These are phyloP conservation scores for Pseudomyrmex flavicornis DNA, from an alignment of 1,140 invertebrate species.

Conservation along the genomic window DNA sequence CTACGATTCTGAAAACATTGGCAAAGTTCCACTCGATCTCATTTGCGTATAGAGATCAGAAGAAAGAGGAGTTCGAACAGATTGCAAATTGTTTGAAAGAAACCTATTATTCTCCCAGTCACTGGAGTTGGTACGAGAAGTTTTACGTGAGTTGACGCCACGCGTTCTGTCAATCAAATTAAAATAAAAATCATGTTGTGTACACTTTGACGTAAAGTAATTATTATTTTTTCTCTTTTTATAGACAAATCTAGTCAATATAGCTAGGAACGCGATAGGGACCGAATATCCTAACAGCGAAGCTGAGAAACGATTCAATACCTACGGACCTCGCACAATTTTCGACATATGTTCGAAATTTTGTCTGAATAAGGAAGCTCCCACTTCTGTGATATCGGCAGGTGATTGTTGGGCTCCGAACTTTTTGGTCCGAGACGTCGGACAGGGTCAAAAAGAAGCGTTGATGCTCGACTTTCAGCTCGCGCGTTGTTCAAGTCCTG, in stretches of 20 bases:
- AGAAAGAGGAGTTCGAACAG: slow-evolving; percentile 84
- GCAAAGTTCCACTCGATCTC: too few relatives aligned
- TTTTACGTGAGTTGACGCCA: slow-evolving; percentile 84
- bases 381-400: slow-evolving; percentile 87
- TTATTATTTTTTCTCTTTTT: slow-evolving; percentile 19
- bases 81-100: slow-evolving; percentile 82
- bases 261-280: slow-evolving; percentile 87
- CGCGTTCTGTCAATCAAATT: too few relatives aligned
- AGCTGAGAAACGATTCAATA: slow-evolving; percentile 85
- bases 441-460: slow-evolving; percentile 80
- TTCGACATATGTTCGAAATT: slow-evolving; percentile 76
- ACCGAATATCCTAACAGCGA: slow-evolving; percentile 87
- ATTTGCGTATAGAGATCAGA: too few relatives aligned
- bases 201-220: neutral
- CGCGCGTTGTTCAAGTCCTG: slow-evolving; percentile 86
- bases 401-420: slow-evolving; percentile 92
- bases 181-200: too few relatives aligned
- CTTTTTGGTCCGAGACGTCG: slow-evolving; percentile 87
- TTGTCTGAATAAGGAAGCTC: slow-evolving; percentile 67
- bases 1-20: too few relatives aligned
- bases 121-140: slow-evolving; percentile 87
- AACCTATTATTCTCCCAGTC: slow-evolving; percentile 87
- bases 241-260: slow-evolving; percentile 77
- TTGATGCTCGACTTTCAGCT: slow-evolving; percentile 91
- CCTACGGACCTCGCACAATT: slow-evolving; percentile 70